Conservation (phyloP, 1,140 invertebrate genomes). For the Drosophila sturtevanti region DNA sequence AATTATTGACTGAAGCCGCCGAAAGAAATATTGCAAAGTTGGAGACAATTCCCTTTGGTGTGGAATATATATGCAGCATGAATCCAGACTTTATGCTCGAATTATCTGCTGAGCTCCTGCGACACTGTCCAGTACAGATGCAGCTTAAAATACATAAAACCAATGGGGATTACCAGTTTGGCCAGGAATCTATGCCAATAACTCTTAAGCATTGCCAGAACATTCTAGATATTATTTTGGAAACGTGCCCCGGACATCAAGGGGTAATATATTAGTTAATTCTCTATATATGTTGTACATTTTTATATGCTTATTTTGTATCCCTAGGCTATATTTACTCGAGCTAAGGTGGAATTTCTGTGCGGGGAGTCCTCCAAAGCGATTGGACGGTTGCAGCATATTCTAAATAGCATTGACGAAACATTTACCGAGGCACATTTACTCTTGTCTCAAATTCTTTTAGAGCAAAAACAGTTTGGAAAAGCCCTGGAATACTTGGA, state of each 20-base stretch:
- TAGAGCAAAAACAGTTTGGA: conserved; percentile 89
- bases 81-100: conserved; percentile 94
- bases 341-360: conserved; percentile 91
- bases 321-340: conserved; percentile 86
- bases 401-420: conserved; percentile 89
- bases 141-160: conserved; percentile 83
- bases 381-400: conserved; percentile 86
- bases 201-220: conserved; percentile 84
- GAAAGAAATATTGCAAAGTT: conserved; percentile 87
- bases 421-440: conserved; percentile 92
- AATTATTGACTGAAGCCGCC: conserved; percentile 88
- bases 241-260: conserved; percentile 91
- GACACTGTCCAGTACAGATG: conserved; percentile 87
- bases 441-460: conserved; percentile 93
- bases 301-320: not conserved
- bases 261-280: conserved; percentile 17
- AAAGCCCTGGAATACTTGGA: conserved; percentile 93
- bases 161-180: conserved; percentile 18
- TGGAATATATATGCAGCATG: conserved; percentile 89
- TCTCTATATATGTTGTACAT: not conserved
- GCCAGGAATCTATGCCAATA: conserved; percentile 81
- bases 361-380: conserved; percentile 89
- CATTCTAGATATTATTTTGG: conserved; percentile 89
- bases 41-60: conserved; percentile 87
- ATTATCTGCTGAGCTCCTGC: conserved; percentile 90